A percentile compares a stretch with the other conserved stretches of the same genome.
These are phyloP conservation scores for Limnephilus auricula DNA, from an alignment of 2,888 invertebrate genomes.

Conservation along the genomic window DNA sequence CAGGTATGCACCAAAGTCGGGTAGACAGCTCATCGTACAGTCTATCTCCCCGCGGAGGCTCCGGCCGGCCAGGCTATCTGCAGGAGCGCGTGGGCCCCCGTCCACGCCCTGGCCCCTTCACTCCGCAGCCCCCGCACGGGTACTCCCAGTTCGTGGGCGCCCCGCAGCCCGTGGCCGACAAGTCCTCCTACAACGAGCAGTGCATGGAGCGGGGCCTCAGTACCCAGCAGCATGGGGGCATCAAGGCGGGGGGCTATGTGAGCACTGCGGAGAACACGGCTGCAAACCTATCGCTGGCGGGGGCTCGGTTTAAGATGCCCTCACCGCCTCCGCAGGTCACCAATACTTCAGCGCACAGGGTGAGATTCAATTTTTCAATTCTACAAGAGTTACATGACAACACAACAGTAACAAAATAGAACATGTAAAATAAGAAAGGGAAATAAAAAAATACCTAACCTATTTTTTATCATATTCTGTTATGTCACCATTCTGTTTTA, in stretches of 20 bases:
- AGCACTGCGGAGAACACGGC: slow-evolving; percentile 70
- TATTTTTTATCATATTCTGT: too few species aligned
- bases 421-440: too few species aligned
- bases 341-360: slow-evolving; percentile 23
- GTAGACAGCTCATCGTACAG: slow-evolving; percentile 41
- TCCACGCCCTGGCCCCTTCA: slow-evolving; percentile 71
- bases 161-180: slow-evolving; percentile 64
- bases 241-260: slow-evolving; percentile 71
- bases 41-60: slow-evolving; percentile 33
- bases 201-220: slow-evolving; percentile 54
- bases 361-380: not conserved
- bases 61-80: slow-evolving; percentile 71
- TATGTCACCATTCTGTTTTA: too few species aligned
- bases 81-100: slow-evolving; percentile 71
- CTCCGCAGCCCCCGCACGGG: slow-evolving; percentile 69
- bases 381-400: not conserved
- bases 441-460: too few species aligned
- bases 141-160: slow-evolving; percentile 70
- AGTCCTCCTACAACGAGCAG: slow-evolving; percentile 67
- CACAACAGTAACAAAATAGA: too few species aligned
- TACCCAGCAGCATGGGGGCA: slow-evolving; percentile 67
- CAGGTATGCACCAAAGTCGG: slow-evolving; percentile 60
- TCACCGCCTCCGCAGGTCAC: slow-evolving; percentile 72
- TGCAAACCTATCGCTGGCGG: slow-evolving; percentile 62
- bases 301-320: slow-evolving; percentile 73